phyloP scores from a whole-genome alignment of 2,888 invertebrate genomes.

The Muschampia plurimacula region DNA sequence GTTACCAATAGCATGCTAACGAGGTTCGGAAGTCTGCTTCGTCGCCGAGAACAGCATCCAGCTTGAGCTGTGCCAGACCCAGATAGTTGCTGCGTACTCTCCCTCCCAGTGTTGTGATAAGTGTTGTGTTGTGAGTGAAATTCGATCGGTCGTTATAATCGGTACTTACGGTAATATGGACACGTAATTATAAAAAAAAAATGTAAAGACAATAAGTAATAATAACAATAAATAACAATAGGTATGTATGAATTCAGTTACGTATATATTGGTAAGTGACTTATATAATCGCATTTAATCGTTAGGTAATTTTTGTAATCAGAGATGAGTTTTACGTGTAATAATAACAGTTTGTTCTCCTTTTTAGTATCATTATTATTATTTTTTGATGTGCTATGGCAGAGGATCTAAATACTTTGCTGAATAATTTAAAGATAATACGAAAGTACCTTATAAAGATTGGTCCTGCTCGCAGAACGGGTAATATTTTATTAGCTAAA shows the following conservation, averaged over 20 bases:
- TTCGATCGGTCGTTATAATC: not conserved
- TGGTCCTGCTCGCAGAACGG: constrained; percentile 10
- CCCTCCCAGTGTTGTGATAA: not conserved
- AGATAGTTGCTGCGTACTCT: not conserved
- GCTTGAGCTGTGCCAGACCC: not conserved
- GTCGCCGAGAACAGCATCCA: constrained; percentile 7
- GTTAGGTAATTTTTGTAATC: no score
- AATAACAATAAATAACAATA: not conserved
- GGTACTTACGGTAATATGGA: not conserved
- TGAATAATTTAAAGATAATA: constrained; percentile 5
- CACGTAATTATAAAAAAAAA: not conserved
- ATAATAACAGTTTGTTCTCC: not conserved
- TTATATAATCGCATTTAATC: no score
- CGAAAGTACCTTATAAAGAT: constrained; percentile 7
- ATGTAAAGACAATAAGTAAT: not conserved
- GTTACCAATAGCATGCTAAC: not conserved
- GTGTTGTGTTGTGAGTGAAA: constrained; percentile 2
- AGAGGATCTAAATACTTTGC: not conserved
- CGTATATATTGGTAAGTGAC: no score
- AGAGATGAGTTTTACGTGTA: not conserved
- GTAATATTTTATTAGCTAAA: constrained; percentile 12
- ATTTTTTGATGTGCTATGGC: constrained; percentile 9
- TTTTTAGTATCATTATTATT: not conserved
- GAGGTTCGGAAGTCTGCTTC: constrained; percentile 11
- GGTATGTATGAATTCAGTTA: no score